phyloP scores from a whole-genome alignment of 2,113 vertebrate species.

The Cebus imitator region DNA sequence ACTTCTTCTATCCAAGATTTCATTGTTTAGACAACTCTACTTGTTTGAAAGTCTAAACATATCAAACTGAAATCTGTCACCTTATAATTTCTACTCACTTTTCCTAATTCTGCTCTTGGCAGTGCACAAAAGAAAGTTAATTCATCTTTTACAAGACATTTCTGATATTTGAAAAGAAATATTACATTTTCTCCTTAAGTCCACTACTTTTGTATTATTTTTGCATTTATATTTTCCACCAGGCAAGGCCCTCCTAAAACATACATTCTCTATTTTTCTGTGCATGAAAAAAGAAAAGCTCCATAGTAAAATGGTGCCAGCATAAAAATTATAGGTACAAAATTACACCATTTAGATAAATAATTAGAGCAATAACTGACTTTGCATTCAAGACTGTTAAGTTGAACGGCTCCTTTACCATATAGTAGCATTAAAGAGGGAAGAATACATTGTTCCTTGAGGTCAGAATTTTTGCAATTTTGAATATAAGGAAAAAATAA shows the following conservation, averaged over 20 bases:
- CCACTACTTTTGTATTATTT: neutral
- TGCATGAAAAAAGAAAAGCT: neutral
- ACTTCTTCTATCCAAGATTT: neutral
- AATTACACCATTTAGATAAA: neutral
- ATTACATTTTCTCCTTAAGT: neutral
- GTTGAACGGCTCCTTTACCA: neutral
- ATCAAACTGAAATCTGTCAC: neutral
- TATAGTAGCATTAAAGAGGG: neutral
- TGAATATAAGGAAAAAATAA: constrained; percentile 2
- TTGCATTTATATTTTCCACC: neutral
- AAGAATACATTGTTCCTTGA: neutral
- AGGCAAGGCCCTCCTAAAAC: neutral
- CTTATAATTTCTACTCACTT: neutral
- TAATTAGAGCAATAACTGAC: neutral
- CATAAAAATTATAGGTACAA: constrained; percentile 1
- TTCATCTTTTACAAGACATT: neutral
- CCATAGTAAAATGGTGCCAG: neutral
- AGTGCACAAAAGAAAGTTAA: neutral
- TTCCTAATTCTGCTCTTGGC: neutral
- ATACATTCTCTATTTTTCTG: neutral
- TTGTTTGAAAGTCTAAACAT: constrained; percentile 12
- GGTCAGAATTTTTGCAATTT: constrained; percentile 8
- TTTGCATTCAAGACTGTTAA: neutral
- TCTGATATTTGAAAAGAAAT: constrained; percentile 21
- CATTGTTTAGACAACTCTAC: neutral